These are phyloP conservation scores for Neotoxoptera formosana DNA, from an alignment of 1,140 invertebrate species.

Conservation along the genomic window DNA sequence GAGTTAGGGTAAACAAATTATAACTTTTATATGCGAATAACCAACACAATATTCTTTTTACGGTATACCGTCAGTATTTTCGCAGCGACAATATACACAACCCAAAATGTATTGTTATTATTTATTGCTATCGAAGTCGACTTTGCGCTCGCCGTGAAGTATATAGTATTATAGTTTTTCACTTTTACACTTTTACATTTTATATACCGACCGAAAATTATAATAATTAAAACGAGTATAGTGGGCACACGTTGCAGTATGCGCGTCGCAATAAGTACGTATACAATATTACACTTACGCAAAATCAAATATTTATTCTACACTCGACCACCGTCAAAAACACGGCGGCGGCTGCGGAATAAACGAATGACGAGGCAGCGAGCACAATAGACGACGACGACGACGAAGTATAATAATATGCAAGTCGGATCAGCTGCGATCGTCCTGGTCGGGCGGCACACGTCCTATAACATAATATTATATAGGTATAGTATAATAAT, in stretches of 20 bases:
- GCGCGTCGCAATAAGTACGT: too few species aligned
- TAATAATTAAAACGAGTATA: background rate
- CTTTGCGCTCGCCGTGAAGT: background rate
- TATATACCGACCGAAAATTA: background rate
- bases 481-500: background rate
- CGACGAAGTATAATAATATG: background rate
- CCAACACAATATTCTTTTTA: too few species aligned
- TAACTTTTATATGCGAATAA: too few species aligned
- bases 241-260: background rate
- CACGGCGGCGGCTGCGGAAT: background rate
- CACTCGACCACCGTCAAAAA: background rate
- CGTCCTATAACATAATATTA: too few species aligned
- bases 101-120: background rate
- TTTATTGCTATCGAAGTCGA: background rate
- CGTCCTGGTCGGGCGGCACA: background rate
- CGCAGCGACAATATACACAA: background rate
- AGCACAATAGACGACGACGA: background rate
- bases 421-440: background rate
- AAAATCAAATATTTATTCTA: slow-evolving; percentile 15
- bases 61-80: background rate
- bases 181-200: background rate
- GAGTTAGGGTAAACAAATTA: too few species aligned
- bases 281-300: too few species aligned
- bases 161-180: too few species aligned
- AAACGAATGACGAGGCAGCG: background rate